These are phyloP conservation scores for Agonopterix alstromeriana DNA, from an alignment of 2,888 invertebrate species.

Conservation along the genomic window DNA sequence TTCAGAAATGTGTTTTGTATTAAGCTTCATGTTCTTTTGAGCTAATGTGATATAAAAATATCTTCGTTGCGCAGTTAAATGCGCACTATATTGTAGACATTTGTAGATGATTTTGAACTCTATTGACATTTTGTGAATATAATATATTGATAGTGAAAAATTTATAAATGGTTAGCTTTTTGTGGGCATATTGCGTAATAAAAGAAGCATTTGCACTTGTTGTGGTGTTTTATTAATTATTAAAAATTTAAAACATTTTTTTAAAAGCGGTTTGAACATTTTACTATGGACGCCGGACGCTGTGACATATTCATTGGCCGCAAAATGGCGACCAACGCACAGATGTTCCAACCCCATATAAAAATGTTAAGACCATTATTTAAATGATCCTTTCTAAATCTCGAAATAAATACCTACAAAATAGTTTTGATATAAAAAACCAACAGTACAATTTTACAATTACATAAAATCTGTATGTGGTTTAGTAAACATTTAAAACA, in stretches of 20 bases:
- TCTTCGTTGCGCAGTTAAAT: constrained; percentile 31
- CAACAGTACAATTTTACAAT: constrained; percentile 1
- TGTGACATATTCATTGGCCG: no score
- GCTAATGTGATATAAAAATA: constrained; percentile 47
- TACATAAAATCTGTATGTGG: background rate
- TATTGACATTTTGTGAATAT: constrained; percentile 49
- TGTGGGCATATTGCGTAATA: constrained; percentile 72
- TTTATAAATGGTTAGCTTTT: constrained; percentile 71
- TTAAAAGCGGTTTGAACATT: no score
- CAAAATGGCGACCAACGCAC: no score
- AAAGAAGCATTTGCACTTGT: constrained; percentile 63
- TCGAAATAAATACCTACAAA: background rate
- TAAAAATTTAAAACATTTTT: background rate
- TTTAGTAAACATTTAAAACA: background rate
- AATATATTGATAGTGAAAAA: constrained; percentile 57
- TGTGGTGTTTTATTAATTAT: constrained; percentile 32
- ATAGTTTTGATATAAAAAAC: background rate
- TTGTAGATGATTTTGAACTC: constrained; percentile 28
- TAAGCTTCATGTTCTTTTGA: background rate
- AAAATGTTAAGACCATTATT: background rate
- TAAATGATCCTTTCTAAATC: background rate
- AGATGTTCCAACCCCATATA: background rate
- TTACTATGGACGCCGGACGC: no score
- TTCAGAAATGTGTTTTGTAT: no score
- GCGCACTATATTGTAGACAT: constrained; percentile 13